These are phyloP conservation scores for Leucophenga maculata DNA, from an alignment of 2,888 invertebrate species.

Conservation along the genomic window DNA sequence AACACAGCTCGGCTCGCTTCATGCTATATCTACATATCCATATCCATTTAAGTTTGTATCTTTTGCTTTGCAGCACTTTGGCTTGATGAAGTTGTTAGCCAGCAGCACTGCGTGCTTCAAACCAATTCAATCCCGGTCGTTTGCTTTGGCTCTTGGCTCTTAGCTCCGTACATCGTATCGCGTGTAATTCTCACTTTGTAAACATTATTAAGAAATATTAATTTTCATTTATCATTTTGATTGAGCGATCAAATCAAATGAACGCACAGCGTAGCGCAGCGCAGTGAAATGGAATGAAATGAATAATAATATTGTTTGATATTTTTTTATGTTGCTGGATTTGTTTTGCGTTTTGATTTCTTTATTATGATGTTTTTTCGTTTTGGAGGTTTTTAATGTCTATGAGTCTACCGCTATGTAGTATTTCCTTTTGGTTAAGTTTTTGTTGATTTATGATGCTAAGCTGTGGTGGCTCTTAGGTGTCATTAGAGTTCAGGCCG, in stretches of 20 bases:
- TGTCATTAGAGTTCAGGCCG: constrained; percentile 7
- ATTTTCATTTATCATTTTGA: constrained; percentile 71
- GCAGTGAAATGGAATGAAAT: constrained; percentile 9
- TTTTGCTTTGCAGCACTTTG: neutral
- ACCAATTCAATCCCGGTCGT: neutral
- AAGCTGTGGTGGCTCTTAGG: constrained; percentile 35
- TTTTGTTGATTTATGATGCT: constrained; percentile 55
- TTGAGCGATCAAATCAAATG: constrained; percentile 69
- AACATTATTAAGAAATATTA: constrained; percentile 71
- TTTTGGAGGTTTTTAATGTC: constrained; percentile 24
- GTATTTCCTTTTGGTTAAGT: neutral
- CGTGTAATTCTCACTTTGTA: constrained; percentile 70
- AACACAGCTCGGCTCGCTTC: too few relatives aligned
- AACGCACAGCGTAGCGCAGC: constrained; percentile 28
- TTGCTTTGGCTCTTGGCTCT: neutral
- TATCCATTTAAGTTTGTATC: neutral
- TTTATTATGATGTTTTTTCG: constrained; percentile 64
- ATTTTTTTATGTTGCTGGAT: constrained; percentile 22
- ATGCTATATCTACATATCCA: too few relatives aligned
- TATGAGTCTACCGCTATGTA: neutral
- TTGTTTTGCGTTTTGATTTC: constrained; percentile 62
- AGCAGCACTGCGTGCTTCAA: constrained; percentile 8
- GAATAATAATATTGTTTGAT: too few relatives aligned
- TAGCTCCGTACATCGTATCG: constrained; percentile 39
- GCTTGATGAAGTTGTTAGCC: constrained; percentile 21